These are phyloP conservation scores for Cherax destructor DNA, from an alignment of 1,140 invertebrate species.

Conservation along the genomic window DNA sequence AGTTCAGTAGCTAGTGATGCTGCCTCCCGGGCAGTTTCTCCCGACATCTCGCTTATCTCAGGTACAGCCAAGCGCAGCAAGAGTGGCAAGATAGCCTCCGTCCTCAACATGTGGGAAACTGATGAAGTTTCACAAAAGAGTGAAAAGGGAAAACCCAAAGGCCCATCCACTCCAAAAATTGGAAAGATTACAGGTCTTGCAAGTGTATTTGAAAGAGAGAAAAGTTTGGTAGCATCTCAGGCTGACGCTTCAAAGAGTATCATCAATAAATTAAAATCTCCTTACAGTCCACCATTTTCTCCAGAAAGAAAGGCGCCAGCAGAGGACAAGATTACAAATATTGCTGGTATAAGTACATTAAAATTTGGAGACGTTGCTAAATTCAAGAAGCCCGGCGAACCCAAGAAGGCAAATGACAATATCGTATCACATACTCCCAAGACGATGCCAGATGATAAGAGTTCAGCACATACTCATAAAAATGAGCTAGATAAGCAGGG, in stretches of 20 bases:
- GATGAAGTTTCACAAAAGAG: slow-evolving; percentile 39
- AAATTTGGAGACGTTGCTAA: slow-evolving; percentile 66
- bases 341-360: slow-evolving; percentile 61
- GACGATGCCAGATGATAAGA: slow-evolving; percentile 23
- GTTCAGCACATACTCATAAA: background rate
- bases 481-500: background rate
- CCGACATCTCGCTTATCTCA: slow-evolving; percentile 34
- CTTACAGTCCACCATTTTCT: slow-evolving; percentile 46
- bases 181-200: slow-evolving; percentile 60
- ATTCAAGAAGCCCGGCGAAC: slow-evolving; percentile 51
- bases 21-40: slow-evolving; percentile 35
- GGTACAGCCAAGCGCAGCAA: slow-evolving; percentile 27
- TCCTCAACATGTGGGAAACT: slow-evolving; percentile 41
- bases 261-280: slow-evolving; percentile 35
- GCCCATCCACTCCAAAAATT: slow-evolving; percentile 14
- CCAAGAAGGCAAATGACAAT: slow-evolving; percentile 35
- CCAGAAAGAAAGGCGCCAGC: slow-evolving; percentile 4
- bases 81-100: slow-evolving; percentile 48
- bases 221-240: slow-evolving; percentile 20
- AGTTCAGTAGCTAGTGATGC: slow-evolving; percentile 57
- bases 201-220: slow-evolving; percentile 62
- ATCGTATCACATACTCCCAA: background rate
- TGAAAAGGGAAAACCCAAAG: slow-evolving; percentile 18
- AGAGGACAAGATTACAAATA: slow-evolving; percentile 37
- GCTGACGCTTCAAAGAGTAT: slow-evolving; percentile 17